These are phyloP conservation scores for Orgyia antiqua DNA, from an alignment of 2,888 invertebrate genomes.

Conservation along the genomic window DNA sequence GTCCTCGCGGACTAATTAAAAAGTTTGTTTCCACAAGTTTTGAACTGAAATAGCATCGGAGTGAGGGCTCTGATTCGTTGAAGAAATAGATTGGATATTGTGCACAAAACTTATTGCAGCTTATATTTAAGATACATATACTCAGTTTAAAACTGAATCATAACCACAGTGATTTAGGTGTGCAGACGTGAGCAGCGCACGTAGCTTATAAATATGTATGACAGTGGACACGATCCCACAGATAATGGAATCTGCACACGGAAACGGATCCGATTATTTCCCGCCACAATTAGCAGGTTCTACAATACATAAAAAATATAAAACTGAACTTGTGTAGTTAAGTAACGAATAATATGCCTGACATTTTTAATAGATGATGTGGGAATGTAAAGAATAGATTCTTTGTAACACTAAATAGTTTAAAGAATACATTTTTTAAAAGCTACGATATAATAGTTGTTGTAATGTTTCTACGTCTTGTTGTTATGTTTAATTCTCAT, in stretches of 20 bases:
- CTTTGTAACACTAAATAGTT: conserved; percentile 1
- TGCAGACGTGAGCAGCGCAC: conserved; percentile 40
- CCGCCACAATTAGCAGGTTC: conserved; percentile 54
- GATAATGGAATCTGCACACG: conserved; percentile 72
- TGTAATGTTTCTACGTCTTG: no score
- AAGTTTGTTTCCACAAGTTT: conserved; percentile 70
- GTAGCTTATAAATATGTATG: conserved; percentile 68
- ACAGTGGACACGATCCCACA: conserved; percentile 57
- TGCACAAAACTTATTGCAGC: conserved; percentile 18
- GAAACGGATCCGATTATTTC: conserved; percentile 62
- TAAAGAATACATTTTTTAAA: conserved; percentile 14
- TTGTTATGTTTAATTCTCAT: no score
- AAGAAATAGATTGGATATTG: conserved; percentile 49
- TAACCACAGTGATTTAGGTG: conserved; percentile 45
- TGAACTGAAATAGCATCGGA: conserved; percentile 55
- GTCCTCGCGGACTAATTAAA: conserved; percentile 76
- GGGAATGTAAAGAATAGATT: neutral
- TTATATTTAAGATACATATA: neutral
- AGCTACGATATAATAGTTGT: no score
- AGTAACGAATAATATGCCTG: no score
- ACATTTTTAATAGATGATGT: no score
- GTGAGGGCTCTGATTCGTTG: conserved; percentile 54
- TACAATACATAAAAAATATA: conserved; percentile 28
- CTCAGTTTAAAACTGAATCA: conserved; percentile 34
- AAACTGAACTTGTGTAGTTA: conserved; percentile 3